phyloP scores from a whole-genome alignment of 2,113 vertebrate genomes.

The Ceyx cyanopectus region DNA sequence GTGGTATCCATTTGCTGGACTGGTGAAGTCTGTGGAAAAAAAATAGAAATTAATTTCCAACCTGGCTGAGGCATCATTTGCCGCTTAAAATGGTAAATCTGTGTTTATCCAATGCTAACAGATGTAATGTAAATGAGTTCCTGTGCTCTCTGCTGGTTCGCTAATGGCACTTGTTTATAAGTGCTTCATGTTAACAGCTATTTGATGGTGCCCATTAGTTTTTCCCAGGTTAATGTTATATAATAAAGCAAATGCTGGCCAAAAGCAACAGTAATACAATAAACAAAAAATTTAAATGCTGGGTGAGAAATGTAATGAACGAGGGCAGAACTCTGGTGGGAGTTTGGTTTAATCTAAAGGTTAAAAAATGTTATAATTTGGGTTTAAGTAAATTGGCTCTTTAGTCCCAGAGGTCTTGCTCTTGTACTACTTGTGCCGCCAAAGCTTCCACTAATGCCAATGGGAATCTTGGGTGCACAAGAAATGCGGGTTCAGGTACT shows the following conservation, averaged over 20 bases:
- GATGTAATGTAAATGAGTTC: conserved; percentile 55
- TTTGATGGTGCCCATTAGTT: conserved; percentile 71
- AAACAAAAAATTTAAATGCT: conserved; percentile 66
- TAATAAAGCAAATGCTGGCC: conserved; percentile 47
- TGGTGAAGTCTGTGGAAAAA: conserved; percentile 21
- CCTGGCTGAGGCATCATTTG: not conserved
- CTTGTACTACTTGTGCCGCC: conserved; percentile 56
- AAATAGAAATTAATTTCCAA: conserved; percentile 17
- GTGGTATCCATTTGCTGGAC: not conserved
- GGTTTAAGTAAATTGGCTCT: conserved; percentile 70
- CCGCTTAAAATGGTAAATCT: conserved; percentile 26
- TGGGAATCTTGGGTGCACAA: conserved; percentile 58
- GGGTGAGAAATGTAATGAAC: conserved; percentile 65
- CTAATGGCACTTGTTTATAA: conserved; percentile 74
- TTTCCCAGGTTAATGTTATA: conserved; percentile 67
- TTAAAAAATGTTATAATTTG: conserved; percentile 70
- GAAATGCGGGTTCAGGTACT: conserved; percentile 66
- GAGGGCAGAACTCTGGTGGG: conserved; percentile 36
- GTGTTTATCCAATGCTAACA: conserved; percentile 33
- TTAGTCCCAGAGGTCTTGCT: conserved; percentile 58
- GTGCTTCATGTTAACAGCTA: conserved; percentile 70
- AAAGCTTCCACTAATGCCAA: conserved; percentile 65
- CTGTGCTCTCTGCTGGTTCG: conserved; percentile 43
- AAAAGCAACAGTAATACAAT: conserved; percentile 61
- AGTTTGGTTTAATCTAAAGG: conserved; percentile 71